phyloP scores from a whole-genome alignment of 1,140 invertebrate species.

The Elymnias hypermnestra region DNA sequence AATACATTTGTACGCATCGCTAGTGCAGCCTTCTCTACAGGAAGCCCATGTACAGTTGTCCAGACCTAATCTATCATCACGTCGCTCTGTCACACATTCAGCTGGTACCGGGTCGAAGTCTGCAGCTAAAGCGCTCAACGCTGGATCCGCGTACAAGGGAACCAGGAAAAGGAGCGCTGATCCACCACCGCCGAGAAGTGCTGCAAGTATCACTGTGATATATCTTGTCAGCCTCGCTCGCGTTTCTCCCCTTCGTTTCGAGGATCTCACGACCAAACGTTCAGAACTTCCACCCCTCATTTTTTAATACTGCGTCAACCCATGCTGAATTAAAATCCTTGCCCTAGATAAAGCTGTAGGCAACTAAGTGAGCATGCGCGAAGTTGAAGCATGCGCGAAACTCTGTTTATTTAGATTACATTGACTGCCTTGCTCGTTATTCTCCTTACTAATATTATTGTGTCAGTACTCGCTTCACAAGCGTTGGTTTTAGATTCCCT shows the following conservation, averaged over 20 bases:
- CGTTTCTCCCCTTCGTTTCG: constrained; percentile 79
- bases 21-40: constrained; percentile 91
- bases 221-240: constrained; percentile 87
- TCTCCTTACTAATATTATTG: no score
- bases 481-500: no score
- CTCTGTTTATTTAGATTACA: no score
- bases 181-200: constrained; percentile 86
- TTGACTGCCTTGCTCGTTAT: no score
- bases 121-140: constrained; percentile 90
- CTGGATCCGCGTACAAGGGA: constrained; percentile 92
- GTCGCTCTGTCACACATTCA: constrained; percentile 84
- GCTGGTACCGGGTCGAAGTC: constrained; percentile 88
- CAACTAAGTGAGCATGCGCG: constrained; percentile 37
- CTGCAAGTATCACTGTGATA: constrained; percentile 85
- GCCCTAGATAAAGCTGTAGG: constrained; percentile 31
- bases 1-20: constrained; percentile 89
- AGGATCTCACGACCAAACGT: constrained; percentile 83
- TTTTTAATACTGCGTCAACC: constrained; percentile 62
- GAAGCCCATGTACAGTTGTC: constrained; percentile 92
- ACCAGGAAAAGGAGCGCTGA: constrained; percentile 90
- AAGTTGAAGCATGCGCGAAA: constrained; percentile 18
- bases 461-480: no score
- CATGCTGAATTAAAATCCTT: constrained; percentile 50
- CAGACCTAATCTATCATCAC: constrained; percentile 85
- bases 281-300: constrained; percentile 91